Evolutionary conservation across 2,888 invertebrate species (phyloP), one percentile per base, ranked within the genome.

Genomic region (Drosophila emarginata): DNA sequence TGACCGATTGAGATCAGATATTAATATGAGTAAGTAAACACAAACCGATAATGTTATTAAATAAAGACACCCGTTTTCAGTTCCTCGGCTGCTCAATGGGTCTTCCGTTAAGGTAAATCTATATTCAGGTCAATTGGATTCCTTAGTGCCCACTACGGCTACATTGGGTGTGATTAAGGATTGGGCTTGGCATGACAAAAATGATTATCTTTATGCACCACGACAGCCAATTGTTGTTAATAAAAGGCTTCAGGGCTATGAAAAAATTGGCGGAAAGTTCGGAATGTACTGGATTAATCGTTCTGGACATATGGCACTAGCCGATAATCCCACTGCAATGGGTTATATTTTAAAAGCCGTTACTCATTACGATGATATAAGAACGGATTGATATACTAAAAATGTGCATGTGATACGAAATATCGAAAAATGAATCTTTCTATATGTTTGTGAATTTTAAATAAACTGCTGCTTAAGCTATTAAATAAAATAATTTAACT

Each of bases 121-220:
- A 36, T 95, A 95, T 87, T 95, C 94, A 78, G 97, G 96, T n/a
- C 96, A 97, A 87, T 92, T 97, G 74, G 97, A 97, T 97, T n/a
- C 96, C 97, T 82, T 96, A 96, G 73, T 71, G 0, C 74, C 71
- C 4, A 40, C 60, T 1, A 1, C 71, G 7, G 95, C 95, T 83
- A 96, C 96, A n/a, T 94, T 96, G 95, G 95, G 89, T 90, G 4
- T 93, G 93, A 71, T 71, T 28, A 73, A 57, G 52, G 73, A 71
- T 28, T 66, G 73, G 54, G 14, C 18, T 14, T 71, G 71, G 71
- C 15, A 66, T 14, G 93, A 94, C 37, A 89, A 92, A 1, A 89
- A 90, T 1, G 32, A 32, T 32, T 97, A 95, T 93, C 91, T 91
- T 21, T 89, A 90, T 0, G 92, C 95, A 0, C 71, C 88, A 0